phyloP scores from a whole-genome alignment of 2,113 vertebrate genomes.

The Glaucomys volans region DNA sequence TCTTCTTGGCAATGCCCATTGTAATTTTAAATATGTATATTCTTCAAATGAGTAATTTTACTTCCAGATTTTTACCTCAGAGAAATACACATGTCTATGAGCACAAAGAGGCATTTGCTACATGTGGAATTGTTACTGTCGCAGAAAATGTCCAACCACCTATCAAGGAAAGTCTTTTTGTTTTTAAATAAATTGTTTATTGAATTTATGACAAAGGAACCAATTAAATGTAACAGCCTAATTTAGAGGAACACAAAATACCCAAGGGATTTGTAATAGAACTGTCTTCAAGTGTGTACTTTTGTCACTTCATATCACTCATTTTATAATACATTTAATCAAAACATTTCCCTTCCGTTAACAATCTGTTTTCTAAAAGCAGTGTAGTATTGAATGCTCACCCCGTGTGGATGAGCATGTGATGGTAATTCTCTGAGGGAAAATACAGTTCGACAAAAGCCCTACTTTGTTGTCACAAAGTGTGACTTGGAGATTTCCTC shows the following conservation, averaged over 20 bases:
- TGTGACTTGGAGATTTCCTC: neutral
- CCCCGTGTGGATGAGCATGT: no score
- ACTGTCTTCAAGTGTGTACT: neutral
- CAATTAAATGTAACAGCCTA: slow-evolving; percentile 4
- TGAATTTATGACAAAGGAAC: neutral
- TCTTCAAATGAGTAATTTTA: slow-evolving; percentile 25
- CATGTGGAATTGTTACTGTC: neutral
- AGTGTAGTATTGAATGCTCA: neutral
- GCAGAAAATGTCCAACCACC: neutral
- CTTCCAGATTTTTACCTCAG: slow-evolving; percentile 28
- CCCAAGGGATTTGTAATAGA: slow-evolving; percentile 43
- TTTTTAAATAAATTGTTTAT: slow-evolving; percentile 22
- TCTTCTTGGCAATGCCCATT: slow-evolving; percentile 26
- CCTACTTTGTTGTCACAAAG: neutral
- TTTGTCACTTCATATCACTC: neutral
- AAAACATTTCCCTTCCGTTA: neutral
- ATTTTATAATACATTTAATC: slow-evolving; percentile 27
- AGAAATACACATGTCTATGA: neutral
- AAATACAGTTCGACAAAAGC: neutral
- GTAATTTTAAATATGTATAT: slow-evolving; percentile 1
- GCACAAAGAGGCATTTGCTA: neutral
- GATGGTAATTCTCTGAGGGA: neutral
- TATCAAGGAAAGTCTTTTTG: neutral
- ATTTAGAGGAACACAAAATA: slow-evolving; percentile 28
- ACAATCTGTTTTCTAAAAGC: slow-evolving; percentile 39